Base-by-base conservation (phyloP, 2,888 invertebrate genomes). In the Drosophila borborema region DNA sequence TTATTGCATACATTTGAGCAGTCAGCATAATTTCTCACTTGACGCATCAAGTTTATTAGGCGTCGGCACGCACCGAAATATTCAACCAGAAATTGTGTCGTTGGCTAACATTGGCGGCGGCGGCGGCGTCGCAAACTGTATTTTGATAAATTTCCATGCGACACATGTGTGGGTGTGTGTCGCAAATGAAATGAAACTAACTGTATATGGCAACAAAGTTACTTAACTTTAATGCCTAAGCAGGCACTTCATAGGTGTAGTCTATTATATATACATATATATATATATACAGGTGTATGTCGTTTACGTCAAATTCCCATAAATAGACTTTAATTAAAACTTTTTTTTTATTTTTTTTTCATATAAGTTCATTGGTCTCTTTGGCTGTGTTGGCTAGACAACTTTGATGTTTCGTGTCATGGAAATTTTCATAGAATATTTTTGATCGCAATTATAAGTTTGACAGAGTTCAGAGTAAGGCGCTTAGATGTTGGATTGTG, bases 1-100 rank as follows among this genome's bases (percentile, higher is more conserved):
- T 91, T 90, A 89, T 89, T 89, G 89, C 89, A 90, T 89, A 90
- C 89, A 82, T 89, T 91, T 84, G 59, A 82, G 80, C 86, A 82
- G 84, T 80, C 80, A 81, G 79, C 84, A 88, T 86, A 86, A 90
- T 88, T 88, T 89, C 90, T 90, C 89, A 91, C 87, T 89, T 89
- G 75, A 78, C 36, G 84, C 70, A 74, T 72, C 74, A 74, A 79
- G 86, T 86, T 88, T 86, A 86, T 89, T 82, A 77, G 81, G 72
- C 82, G 78, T 31, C 73, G 72, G 76, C 85, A 82, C 80, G 87
- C 74, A 71, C 34, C 41, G 3, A n/a, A 40, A 14, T 6, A 16
- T 5, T 6, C 41, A 41, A 41, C 12, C 6, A 12, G 12, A 45
- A 45, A 14, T 12, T 64, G 59, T 72, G 62, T 67, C 62, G 56